Evolutionary conservation across 2,888 invertebrate genomes (phyloP).

Genomic region (Cepaea hortensis): DNA sequence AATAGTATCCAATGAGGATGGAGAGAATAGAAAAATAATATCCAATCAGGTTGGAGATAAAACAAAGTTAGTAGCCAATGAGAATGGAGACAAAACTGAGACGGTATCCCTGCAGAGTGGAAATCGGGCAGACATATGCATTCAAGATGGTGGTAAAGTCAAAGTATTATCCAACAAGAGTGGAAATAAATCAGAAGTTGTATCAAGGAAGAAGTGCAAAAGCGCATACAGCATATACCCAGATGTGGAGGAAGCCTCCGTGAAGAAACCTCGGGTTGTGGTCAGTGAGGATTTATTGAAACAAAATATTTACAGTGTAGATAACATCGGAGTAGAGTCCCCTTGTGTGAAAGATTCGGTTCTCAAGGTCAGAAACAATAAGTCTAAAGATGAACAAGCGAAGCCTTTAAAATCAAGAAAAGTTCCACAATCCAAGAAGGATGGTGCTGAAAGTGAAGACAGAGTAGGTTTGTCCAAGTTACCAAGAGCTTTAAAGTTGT

Average conservation of each 20-base stretch:
- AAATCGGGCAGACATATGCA: too few species aligned
- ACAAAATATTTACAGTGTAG: background rate
- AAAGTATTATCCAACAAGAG: too few species aligned
- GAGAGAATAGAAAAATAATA: background rate
- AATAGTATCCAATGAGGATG: background rate
- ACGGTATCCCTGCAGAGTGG: too few species aligned
- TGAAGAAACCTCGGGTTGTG: conserved; percentile 12
- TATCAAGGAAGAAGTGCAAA: background rate
- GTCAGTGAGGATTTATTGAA: background rate
- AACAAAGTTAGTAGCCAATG: too few species aligned
- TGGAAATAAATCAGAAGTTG: background rate
- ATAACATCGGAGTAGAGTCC: background rate
- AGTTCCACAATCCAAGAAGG: background rate
- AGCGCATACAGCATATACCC: background rate
- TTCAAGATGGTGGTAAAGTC: too few species aligned
- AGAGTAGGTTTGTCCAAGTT: background rate
- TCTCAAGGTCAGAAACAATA: background rate
- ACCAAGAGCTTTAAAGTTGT: background rate
- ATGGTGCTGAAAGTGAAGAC: background rate
- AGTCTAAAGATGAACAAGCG: background rate
- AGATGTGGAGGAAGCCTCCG: background rate
- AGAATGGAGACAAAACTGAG: too few species aligned
- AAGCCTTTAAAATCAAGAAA: background rate
- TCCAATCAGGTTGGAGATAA: too few species aligned
- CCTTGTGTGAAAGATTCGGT: background rate